Percentiles rank a stretch among this genome's conserved stretches.
These are phyloP conservation scores for Temnothorax longispinosus DNA, from an alignment of 1,140 invertebrate species.

Conservation along the genomic window DNA sequence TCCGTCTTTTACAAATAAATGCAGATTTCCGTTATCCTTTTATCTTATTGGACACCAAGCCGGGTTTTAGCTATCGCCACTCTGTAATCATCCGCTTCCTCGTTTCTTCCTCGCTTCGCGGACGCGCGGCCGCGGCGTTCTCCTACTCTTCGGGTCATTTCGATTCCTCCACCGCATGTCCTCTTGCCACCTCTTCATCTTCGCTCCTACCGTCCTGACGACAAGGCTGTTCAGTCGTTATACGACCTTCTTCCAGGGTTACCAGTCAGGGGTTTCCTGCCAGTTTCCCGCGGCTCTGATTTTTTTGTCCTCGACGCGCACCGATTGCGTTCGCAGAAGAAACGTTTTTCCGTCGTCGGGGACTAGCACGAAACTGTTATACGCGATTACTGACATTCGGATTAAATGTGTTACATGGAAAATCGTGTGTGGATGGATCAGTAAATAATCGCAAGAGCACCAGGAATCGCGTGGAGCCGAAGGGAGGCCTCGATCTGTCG, in stretches of 20 bases:
- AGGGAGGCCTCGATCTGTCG: background rate
- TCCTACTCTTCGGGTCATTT: constrained; percentile 54
- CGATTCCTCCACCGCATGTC: constrained; percentile 62
- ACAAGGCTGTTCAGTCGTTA: constrained; percentile 67
- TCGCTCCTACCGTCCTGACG: constrained; percentile 62
- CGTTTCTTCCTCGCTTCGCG: constrained; percentile 39
- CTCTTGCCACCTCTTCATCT: constrained; percentile 51
- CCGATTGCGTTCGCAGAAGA: constrained; percentile 13
- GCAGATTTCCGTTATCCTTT: constrained; percentile 35
- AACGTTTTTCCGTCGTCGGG: background rate
- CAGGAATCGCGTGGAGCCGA: background rate
- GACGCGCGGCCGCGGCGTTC: constrained; percentile 29
- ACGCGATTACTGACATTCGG: constrained; percentile 6
- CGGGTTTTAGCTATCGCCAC: constrained; percentile 34
- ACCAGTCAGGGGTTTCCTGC: background rate
- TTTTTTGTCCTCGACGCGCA: background rate
- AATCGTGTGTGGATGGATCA: constrained; percentile 23
- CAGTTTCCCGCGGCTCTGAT: background rate
- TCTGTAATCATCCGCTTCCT: constrained; percentile 56
- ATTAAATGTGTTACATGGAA: background rate
- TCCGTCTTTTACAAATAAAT: background rate
- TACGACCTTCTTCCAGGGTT: constrained; percentile 65
- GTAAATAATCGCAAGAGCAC: constrained; percentile 22
- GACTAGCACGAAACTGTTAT: background rate
- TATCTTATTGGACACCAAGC: background rate